Evolutionary conservation across 2,888 invertebrate genomes (phyloP).

Genomic region (Meta bourneti): DNA sequence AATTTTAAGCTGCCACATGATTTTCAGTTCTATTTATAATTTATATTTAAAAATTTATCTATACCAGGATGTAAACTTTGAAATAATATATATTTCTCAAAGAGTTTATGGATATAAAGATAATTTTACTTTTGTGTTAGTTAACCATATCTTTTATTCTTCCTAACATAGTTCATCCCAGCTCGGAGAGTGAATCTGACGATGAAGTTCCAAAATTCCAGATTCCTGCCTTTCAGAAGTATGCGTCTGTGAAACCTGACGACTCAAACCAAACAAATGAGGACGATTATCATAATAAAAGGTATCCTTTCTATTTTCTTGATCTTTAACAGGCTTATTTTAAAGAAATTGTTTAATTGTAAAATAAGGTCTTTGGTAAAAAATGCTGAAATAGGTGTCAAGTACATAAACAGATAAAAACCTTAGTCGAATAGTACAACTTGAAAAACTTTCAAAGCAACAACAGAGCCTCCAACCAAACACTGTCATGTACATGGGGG

Average conservation of each 20-base stretch:
- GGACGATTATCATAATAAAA: constrained; percentile 34
- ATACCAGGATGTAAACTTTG: too few species aligned
- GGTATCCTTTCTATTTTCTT: constrained; percentile 2
- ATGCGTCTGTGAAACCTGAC: not conserved
- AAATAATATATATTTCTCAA: not conserved
- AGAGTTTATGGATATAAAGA: too few species aligned
- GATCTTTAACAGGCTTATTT: not conserved
- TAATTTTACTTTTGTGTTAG: too few species aligned
- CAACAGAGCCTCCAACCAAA: too few species aligned
- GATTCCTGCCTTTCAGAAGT: constrained; percentile 62
- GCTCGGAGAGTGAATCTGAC: constrained; percentile 41
- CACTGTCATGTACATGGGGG: too few species aligned
- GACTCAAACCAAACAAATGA: not conserved
- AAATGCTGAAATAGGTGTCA: too few species aligned
- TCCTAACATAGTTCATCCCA: not conserved
- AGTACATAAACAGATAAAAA: too few species aligned
- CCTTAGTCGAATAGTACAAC: too few species aligned
- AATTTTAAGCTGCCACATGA: too few species aligned
- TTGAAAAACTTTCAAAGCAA: too few species aligned
- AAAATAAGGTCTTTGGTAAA: too few species aligned
- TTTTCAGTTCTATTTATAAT: too few species aligned
- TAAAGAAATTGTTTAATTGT: not conserved
- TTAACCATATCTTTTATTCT: not conserved
- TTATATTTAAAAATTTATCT: not conserved
- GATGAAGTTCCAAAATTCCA: constrained; percentile 50